Percentiles rank a stretch among this genome's conserved stretches.
phyloP scores from a whole-genome alignment of 2,113 vertebrate genomes.

The Cephalopterus ornatus region DNA sequence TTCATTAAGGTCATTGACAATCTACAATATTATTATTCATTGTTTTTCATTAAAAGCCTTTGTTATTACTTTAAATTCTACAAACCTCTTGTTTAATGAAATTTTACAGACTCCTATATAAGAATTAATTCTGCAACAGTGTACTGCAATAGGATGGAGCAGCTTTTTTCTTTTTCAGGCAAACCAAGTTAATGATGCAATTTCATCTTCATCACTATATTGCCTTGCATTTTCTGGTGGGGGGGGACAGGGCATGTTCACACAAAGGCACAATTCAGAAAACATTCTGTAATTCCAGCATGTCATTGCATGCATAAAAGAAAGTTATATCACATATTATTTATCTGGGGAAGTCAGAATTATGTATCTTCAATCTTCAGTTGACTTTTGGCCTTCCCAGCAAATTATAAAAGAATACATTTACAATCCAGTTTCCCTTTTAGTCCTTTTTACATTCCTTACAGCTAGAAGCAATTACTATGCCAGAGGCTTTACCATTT shows the following conservation, averaged over 20 bases:
- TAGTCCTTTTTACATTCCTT: background rate
- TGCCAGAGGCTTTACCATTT: background rate
- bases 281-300: background rate
- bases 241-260: background rate
- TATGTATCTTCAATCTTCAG: background rate
- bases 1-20: background rate
- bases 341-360: background rate
- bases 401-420: background rate
- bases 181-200: background rate
- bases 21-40: background rate
- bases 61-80: background rate
- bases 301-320: slow-evolving; percentile 29
- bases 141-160: background rate
- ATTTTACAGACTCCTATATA: background rate
- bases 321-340: background rate
- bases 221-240: background rate
- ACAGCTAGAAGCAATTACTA: background rate
- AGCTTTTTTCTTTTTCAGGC: background rate
- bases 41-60: background rate
- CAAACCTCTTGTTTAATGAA: background rate
- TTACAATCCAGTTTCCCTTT: background rate
- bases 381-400: background rate
- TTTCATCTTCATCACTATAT: background rate
- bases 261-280: background rate
- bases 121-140: background rate